phyloP scores from a whole-genome alignment of 1,140 invertebrate genomes.

The Potamilus streckersoni region DNA sequence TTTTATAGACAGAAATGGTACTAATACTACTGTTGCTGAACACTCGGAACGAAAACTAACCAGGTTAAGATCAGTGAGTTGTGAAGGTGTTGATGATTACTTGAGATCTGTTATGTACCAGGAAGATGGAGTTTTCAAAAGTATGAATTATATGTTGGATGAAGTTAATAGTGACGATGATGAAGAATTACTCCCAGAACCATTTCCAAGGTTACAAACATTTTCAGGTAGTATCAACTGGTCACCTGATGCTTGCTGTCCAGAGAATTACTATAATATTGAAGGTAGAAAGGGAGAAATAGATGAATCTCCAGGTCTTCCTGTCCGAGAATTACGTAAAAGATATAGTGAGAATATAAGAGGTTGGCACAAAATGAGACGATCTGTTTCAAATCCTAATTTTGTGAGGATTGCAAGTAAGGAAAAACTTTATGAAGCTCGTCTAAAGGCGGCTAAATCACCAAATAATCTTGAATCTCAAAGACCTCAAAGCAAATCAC shows the following conservation, averaged over 20 bases:
- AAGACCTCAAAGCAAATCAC: slow-evolving; percentile 48
- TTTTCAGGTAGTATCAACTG: slow-evolving; percentile 43
- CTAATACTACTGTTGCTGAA: slow-evolving; percentile 11
- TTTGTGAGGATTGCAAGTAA: slow-evolving; percentile 55
- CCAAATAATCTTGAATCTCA: slow-evolving; percentile 13
- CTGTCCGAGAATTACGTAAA: slow-evolving; percentile 46
- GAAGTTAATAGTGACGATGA: slow-evolving; percentile 13
- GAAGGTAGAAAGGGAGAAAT: slow-evolving; percentile 40
- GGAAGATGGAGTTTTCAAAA: slow-evolving; percentile 32
- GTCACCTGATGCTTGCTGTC: slow-evolving; percentile 10
- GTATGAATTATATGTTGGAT: slow-evolving; percentile 24
- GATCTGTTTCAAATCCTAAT: slow-evolving; percentile 62
- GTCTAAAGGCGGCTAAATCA: slow-evolving; percentile 27
- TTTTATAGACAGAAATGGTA: slow-evolving; percentile 19
- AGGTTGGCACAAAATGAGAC: slow-evolving; percentile 42
- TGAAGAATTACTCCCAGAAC: slow-evolving; percentile 39
- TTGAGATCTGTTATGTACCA: slow-evolving; percentile 34
- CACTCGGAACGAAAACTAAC: slow-evolving; percentile 20
- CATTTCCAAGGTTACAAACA: slow-evolving; percentile 50
- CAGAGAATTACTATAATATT: slow-evolving; percentile 48
- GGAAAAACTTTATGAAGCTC: slow-evolving; percentile 44
- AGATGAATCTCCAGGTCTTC: slow-evolving; percentile 37
- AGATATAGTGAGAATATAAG: slow-evolving; percentile 41
- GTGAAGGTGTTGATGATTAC: slow-evolving; percentile 57
- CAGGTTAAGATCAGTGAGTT: slow-evolving; percentile 54